Conservation (phyloP, 2,113 vertebrate species). For the Periophthalmus modestus region DNA sequence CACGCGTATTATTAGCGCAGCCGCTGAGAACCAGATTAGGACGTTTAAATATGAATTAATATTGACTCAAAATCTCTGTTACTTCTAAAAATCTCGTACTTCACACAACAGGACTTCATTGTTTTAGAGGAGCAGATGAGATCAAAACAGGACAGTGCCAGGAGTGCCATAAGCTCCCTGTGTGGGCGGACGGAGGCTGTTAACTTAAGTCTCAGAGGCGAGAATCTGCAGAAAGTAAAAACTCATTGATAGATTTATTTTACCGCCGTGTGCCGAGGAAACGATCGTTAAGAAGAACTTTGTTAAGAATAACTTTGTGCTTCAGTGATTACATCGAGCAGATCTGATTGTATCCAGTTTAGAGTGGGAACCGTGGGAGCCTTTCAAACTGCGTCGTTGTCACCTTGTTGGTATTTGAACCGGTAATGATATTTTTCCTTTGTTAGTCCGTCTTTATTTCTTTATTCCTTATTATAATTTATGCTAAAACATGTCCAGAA, state of each 20-base stretch:
- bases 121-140: neutral
- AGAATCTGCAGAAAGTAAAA: constrained; percentile 32
- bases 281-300: neutral
- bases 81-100: neutral
- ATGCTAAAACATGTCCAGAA: too few relatives aligned
- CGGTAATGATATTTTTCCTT: neutral
- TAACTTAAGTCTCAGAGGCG: constrained; percentile 24
- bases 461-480: too few relatives aligned
- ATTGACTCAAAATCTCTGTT: too few relatives aligned
- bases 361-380: neutral
- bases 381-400: neutral
- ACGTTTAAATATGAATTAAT: neutral
- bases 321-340: neutral
- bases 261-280: constrained; percentile 1
- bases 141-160: constrained; percentile 29
- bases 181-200: constrained; percentile 38
- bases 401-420: neutral
- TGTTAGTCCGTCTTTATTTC: neutral
- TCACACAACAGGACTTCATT: neutral
- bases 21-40: neutral
- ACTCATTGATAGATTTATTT: constrained; percentile 34
- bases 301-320: neutral
- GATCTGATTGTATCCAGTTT: neutral
- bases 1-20: neutral
- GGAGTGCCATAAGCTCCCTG: constrained; percentile 36